Conservation (phyloP, 2,113 vertebrate species). For the Chamaetylas fuelleborni region DNA sequence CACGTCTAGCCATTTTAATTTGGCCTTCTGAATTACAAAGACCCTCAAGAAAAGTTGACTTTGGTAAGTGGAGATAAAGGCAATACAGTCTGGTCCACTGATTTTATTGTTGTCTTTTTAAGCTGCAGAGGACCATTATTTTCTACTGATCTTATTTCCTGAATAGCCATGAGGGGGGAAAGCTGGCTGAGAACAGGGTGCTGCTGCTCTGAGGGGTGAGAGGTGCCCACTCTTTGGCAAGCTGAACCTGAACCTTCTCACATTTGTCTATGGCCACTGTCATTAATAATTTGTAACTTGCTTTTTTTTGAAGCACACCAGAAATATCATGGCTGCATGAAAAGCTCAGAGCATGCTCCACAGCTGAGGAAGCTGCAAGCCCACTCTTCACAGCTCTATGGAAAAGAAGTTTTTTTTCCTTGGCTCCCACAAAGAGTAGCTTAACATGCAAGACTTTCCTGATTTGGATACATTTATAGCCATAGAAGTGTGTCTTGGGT, state of each 20-base stretch:
- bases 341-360: rapidly evolving
- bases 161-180: neutral
- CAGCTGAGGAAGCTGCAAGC: neutral
- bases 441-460: neutral
- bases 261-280: neutral
- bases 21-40: neutral
- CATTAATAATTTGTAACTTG: neutral
- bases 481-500: neutral
- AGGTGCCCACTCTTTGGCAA: neutral
- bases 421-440: neutral
- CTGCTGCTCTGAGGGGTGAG: neutral
- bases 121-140: neutral
- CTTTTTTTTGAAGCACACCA: neutral
- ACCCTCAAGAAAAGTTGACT: neutral
- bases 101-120: neutral
- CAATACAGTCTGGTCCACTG: neutral
- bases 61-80: neutral
- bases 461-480: neutral
- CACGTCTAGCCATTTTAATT: neutral
- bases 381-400: neutral
- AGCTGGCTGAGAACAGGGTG: neutral
- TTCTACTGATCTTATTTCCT: neutral
- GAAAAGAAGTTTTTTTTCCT: neutral
- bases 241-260: neutral
- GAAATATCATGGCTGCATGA: neutral